Conservation (phyloP, 2,113 vertebrate genomes). For the Sturnira hondurensis region DNA sequence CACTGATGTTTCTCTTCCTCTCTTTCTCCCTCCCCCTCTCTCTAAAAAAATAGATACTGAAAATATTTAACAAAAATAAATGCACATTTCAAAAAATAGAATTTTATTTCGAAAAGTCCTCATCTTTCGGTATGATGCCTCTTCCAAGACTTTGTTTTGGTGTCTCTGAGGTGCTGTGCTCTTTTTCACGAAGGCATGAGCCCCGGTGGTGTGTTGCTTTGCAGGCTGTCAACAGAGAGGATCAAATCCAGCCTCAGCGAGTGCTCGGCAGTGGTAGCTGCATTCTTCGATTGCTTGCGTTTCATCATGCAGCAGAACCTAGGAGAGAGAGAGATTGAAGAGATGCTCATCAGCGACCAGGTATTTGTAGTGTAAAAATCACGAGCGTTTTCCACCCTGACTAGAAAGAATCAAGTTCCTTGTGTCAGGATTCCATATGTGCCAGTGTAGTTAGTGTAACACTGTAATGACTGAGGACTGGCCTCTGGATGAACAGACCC, state of each 20-base stretch:
- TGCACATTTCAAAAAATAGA: neutral
- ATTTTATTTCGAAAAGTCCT: neutral
- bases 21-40: no score
- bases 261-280: slow-evolving; percentile 86
- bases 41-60: no score
- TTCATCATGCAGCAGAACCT: slow-evolving; percentile 86
- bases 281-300: slow-evolving; percentile 91
- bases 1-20: no score
- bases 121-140: neutral
- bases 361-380: slow-evolving; percentile 73
- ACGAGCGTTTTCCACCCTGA: neutral
- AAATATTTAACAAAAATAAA: no score
- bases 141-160: neutral
- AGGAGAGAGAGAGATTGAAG: slow-evolving; percentile 82
- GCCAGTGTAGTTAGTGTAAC: neutral
- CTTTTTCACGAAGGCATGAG: slow-evolving; percentile 4
- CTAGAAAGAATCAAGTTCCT: neutral
- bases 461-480: neutral
- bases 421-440: neutral
- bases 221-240: slow-evolving; percentile 89
- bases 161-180: slow-evolving; percentile 24
- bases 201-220: neutral
- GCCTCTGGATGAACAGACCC: neutral
- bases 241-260: slow-evolving; percentile 87
- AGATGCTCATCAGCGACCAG: slow-evolving; percentile 91